phyloP scores from a whole-genome alignment of 1,140 invertebrate genomes.

The Drosophila oshimai region DNA sequence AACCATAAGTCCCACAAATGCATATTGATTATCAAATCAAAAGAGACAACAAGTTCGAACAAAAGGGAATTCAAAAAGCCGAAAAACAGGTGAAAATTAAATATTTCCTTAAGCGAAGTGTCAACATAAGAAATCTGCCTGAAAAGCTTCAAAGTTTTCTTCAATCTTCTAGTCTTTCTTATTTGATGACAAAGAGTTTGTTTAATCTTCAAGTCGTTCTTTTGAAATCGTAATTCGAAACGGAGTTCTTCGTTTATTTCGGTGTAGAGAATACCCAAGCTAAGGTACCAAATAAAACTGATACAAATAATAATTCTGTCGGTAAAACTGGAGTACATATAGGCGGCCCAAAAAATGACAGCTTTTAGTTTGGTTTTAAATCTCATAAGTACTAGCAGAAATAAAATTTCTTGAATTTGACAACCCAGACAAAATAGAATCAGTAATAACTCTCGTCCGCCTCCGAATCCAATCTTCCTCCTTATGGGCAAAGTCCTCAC shows the following conservation, averaged over 20 bases:
- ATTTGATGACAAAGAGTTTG: not conserved
- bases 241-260: conserved; percentile 24
- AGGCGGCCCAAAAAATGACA: not conserved
- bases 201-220: not conserved
- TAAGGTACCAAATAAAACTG: conserved; percentile 36
- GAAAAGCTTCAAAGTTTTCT: conserved; percentile 27
- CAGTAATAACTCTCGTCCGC: conserved; percentile 10
- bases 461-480: too few relatives aligned
- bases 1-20: not conserved
- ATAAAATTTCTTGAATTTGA: not conserved
- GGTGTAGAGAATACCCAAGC: conserved; percentile 19
- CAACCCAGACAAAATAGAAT: conserved; percentile 9
- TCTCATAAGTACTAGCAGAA: too few relatives aligned
- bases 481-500: not conserved
- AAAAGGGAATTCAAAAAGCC: not conserved
- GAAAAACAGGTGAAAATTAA: not conserved
- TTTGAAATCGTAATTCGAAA: not conserved
- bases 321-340: not conserved
- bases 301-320: conserved; percentile 5
- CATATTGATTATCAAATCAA: not conserved
- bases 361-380: too few relatives aligned
- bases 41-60: not conserved
- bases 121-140: conserved; percentile 15
- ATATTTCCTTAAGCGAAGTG: not conserved
- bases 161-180: not conserved